Percentiles rank a stretch among this genome's conserved stretches.
Conservation (phyloP, 2,888 invertebrate genomes). For the Papilio protenor region DNA sequence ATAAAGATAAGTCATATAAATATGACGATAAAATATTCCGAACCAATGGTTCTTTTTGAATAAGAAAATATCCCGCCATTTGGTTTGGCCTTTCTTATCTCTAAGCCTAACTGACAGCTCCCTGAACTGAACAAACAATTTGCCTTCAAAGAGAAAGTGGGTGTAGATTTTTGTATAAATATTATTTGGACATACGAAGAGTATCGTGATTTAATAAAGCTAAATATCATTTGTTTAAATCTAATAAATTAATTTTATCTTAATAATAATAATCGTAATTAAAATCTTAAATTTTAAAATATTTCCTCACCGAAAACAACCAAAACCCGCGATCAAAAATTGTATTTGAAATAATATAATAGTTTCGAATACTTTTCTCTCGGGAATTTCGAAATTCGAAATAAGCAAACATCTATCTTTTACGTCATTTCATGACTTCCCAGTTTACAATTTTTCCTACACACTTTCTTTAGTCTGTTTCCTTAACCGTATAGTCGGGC, state of each 20-base stretch:
- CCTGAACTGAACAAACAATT: slow-evolving; percentile 15
- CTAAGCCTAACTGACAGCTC: slow-evolving; percentile 13
- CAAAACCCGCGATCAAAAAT: no score
- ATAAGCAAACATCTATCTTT: background rate
- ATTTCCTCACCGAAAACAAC: no score
- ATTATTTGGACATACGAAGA: background rate
- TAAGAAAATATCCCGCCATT: slow-evolving; percentile 14
- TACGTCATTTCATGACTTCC: no score
- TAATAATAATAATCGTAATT: no score
- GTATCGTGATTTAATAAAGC: no score
- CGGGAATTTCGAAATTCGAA: background rate
- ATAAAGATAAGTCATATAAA: background rate
- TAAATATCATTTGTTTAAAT: no score
- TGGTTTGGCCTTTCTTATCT: slow-evolving; percentile 18
- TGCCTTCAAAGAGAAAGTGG: background rate
- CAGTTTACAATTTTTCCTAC: background rate
- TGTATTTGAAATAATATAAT: no score
- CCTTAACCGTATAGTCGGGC: background rate
- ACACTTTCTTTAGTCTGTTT: background rate
- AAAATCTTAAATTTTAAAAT: no score
- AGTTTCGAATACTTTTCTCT: no score
- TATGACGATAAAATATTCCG: slow-evolving; percentile 8
- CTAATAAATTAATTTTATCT: no score
- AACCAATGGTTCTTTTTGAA: slow-evolving; percentile 16
- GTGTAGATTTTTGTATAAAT: slow-evolving; percentile 11